Percentiles rank a stretch among this genome's conserved stretches.
Evolutionary conservation across 2,888 invertebrate genomes (phyloP).

Genomic region (Monopis laevigella): DNA sequence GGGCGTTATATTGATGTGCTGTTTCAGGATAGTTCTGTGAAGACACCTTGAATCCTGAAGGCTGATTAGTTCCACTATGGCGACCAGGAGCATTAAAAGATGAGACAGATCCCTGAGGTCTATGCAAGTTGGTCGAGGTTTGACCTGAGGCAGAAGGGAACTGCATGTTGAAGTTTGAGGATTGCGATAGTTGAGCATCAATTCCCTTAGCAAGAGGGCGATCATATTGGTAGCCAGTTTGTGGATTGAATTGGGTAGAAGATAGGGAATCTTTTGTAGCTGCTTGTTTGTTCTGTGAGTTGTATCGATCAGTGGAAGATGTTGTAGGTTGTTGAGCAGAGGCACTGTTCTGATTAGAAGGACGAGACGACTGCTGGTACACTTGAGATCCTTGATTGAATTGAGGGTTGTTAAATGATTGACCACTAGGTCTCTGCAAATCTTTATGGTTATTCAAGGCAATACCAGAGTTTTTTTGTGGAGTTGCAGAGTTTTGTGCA

Average conservation of each 20-base stretch:
- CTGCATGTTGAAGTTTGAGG: background rate
- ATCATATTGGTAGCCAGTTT: conserved; percentile 18
- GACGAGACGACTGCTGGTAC: background rate
- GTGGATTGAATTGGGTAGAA: conserved; percentile 3
- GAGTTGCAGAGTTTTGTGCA: background rate
- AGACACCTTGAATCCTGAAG: conserved; percentile 18
- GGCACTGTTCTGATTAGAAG: background rate
- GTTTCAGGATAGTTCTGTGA: conserved; percentile 17
- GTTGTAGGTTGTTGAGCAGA: background rate
- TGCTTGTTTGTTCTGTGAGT: too few relatives aligned
- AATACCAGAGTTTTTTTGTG: background rate
- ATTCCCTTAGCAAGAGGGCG: conserved; percentile 13
- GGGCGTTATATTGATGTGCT: conserved; percentile 30
- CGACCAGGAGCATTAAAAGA: conserved; percentile 1
- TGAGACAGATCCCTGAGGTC: background rate
- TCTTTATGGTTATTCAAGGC: conserved; percentile 1
- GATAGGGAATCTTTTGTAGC: too few relatives aligned
- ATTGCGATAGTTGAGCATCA: conserved; percentile 14
- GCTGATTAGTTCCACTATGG: background rate
- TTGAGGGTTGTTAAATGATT: too few relatives aligned
- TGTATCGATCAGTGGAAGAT: background rate
- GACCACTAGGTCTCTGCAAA: too few relatives aligned
- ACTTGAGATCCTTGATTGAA: too few relatives aligned
- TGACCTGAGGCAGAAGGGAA: background rate
- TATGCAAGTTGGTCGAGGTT: background rate